These are phyloP conservation scores for Emmelina monodactyla DNA, from an alignment of 2,888 invertebrate genomes.

Conservation along the genomic window DNA sequence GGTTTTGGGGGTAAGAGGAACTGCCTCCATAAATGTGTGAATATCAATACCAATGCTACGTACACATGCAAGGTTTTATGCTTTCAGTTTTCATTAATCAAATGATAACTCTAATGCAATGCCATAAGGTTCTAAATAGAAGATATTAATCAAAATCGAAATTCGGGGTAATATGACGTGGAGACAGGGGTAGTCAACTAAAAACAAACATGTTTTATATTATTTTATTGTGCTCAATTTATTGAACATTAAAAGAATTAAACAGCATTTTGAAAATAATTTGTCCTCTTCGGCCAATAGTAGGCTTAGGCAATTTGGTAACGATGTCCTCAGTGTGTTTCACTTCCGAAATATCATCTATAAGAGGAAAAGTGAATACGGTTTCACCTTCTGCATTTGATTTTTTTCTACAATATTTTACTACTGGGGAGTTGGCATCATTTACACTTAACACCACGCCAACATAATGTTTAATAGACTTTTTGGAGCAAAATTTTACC, in stretches of 20 bases:
- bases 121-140: no score
- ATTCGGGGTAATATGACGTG: no score
- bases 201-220: no score
- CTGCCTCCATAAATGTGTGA: no score
- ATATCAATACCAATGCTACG: no score
- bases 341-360: constrained; percentile 4
- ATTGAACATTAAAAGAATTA: neutral
- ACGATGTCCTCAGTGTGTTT: constrained; percentile 4
- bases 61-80: no score
- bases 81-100: no score
- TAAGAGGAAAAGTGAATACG: constrained; percentile 3
- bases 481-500: constrained; percentile 3
- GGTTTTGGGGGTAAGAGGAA: no score
- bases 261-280: neutral
- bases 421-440: neutral
- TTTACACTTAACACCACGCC: neutral
- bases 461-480: neutral
- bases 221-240: no score
- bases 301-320: neutral
- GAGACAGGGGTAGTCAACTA: no score
- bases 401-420: constrained; percentile 4
- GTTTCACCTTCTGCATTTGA: constrained; percentile 1
- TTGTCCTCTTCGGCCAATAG: neutral
- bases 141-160: no score
- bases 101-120: no score